phyloP scores from a whole-genome alignment of 2,888 invertebrate species.

The Hololepta plana region DNA sequence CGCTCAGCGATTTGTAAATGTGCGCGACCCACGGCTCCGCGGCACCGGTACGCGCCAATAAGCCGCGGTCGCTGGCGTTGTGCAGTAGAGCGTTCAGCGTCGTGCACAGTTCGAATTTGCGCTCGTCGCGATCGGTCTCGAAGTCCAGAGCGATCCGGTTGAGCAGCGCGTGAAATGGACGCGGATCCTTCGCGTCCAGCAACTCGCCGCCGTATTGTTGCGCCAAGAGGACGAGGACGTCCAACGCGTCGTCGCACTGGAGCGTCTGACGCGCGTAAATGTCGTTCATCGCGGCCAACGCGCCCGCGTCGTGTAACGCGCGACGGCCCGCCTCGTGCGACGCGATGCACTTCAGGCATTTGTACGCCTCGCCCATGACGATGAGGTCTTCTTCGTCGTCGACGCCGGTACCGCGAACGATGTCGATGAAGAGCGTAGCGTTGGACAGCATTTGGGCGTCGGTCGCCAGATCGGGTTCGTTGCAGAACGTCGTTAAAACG shows the following conservation, averaged over 20 bases:
- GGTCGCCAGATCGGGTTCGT: constrained; percentile 59
- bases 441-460: constrained; percentile 71
- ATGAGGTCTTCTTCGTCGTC: constrained; percentile 74
- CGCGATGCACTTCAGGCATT: constrained; percentile 68
- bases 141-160: constrained; percentile 75
- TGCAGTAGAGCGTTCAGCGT: constrained; percentile 55
- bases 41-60: constrained; percentile 40
- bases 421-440: constrained; percentile 66
- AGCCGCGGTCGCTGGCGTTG: constrained; percentile 51
- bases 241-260: constrained; percentile 75
- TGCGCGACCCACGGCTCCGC: constrained; percentile 69
- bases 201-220: constrained; percentile 51
- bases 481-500: constrained; percentile 72
- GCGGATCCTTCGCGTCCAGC: constrained; percentile 59
- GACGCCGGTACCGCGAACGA: constrained; percentile 68
- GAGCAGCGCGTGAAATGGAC: constrained; percentile 63
- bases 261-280: constrained; percentile 78
- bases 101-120: constrained; percentile 78
- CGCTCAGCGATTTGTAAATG: constrained; percentile 63
- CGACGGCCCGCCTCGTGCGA: constrained; percentile 60
- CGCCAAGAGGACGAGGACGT: constrained; percentile 54
- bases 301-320: constrained; percentile 58
- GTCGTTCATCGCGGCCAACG: constrained; percentile 65
- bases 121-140: constrained; percentile 72
- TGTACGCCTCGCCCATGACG: constrained; percentile 72